phyloP scores from a whole-genome alignment of 2,113 vertebrate species.

The Callaeas wilsoni region DNA sequence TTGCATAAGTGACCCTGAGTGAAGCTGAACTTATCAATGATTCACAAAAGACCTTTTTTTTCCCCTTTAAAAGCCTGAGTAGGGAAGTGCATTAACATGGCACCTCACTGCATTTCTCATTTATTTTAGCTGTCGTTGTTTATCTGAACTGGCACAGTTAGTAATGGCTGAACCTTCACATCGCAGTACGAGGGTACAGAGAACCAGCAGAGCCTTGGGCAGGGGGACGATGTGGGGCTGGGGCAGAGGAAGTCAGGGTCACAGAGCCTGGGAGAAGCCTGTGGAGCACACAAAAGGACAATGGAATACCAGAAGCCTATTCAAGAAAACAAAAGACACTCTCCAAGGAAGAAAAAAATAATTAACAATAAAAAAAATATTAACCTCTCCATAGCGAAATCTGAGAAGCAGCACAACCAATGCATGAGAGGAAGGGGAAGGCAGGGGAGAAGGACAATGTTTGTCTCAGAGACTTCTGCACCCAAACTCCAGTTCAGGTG shows the following conservation, averaged over 20 bases:
- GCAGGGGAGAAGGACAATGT: not conserved
- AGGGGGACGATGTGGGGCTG: rapidly evolving
- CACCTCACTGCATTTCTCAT: not conserved
- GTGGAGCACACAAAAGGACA: not conserved
- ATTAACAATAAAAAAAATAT: not conserved
- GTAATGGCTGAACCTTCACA: not conserved
- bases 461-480: not conserved
- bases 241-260: not conserved
- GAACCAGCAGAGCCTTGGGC: not conserved
- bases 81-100: conserved; percentile 3
- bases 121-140: not conserved
- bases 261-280: not conserved
- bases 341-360: not conserved
- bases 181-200: not conserved
- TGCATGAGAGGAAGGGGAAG: not conserved
- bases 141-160: not conserved
- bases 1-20: conserved; percentile 57
- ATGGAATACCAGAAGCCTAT: not conserved
- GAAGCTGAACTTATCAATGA: conserved; percentile 47
- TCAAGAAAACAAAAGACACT: not conserved
- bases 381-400: not conserved
- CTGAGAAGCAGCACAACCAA: not conserved
- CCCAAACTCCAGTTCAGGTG: not conserved
- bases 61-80: conserved; percentile 20
- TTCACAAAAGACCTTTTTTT: conserved; percentile 22